Percentiles rank a stretch among this genome's conserved stretches.
Evolutionary conservation across 92 coral and sea anemone genomes (phyloP).

Genomic region (Virgularia gustaviana): DNA sequence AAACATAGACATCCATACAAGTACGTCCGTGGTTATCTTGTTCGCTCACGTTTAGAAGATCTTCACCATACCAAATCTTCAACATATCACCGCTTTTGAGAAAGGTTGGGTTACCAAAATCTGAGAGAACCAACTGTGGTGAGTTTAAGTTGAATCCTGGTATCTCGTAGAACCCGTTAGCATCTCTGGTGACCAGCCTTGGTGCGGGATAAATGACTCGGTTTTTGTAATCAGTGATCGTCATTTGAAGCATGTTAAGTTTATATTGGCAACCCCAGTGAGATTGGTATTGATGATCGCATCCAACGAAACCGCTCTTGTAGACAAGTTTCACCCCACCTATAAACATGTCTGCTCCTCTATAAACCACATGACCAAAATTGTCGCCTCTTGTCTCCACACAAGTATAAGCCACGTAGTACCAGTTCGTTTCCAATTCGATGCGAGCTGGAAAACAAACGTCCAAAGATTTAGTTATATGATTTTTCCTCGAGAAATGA

Average conservation of each 20-base stretch:
- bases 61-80: constrained; percentile 31
- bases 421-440: too few species aligned
- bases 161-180: neutral
- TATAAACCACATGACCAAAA: neutral
- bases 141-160: constrained; percentile 7
- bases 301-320: neutral
- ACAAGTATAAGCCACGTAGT: too few species aligned
- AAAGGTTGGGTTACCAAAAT: neutral
- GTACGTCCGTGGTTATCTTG: neutral
- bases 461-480: too few species aligned
- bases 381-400: neutral
- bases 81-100: neutral
- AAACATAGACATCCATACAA: constrained; percentile 13
- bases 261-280: neutral
- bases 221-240: neutral
- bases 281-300: neutral
- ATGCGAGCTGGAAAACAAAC: too few species aligned
- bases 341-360: neutral
- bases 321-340: neutral
- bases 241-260: neutral
- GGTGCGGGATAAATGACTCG: constrained; percentile 9
- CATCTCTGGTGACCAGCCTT: neutral
- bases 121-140: constrained; percentile 8
- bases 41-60: neutral
- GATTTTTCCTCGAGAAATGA: too few species aligned